A percentile compares a stretch with the other conserved stretches of the same genome.
phyloP scores from a whole-genome alignment of 30 jellyfish, hydroid and myxozoan species.

The Aurelia coerulea region DNA sequence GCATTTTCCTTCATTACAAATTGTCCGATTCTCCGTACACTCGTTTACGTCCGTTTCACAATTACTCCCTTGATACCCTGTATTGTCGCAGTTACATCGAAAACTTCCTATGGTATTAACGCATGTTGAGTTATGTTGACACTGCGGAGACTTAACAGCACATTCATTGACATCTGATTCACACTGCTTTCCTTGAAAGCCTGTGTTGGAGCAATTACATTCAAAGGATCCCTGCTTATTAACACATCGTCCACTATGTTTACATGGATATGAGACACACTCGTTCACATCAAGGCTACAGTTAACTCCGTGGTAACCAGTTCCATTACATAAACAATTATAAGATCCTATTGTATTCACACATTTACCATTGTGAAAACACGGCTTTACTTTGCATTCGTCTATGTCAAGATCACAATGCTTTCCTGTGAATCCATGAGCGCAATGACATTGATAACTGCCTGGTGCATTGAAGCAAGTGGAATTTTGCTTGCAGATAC shows the following conservation, averaged over 20 bases:
- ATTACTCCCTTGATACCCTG: slow-evolving; percentile 71
- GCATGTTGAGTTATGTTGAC: slow-evolving; percentile 68
- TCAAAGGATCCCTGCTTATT: slow-evolving; percentile 45
- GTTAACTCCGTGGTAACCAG: slow-evolving; percentile 56
- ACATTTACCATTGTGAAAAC: slow-evolving; percentile 57
- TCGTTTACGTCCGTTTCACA: slow-evolving; percentile 69
- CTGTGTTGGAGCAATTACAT: slow-evolving; percentile 73
- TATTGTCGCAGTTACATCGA: slow-evolving; percentile 30
- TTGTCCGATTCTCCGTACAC: slow-evolving; percentile 24
- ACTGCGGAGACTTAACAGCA: slow-evolving; percentile 1
- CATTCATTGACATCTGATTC: slow-evolving; percentile 70
- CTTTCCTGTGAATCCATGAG: slow-evolving; percentile 51
- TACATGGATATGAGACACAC: slow-evolving; percentile 52
- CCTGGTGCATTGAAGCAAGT: slow-evolving; percentile 50
- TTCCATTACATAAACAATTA: slow-evolving; percentile 49
- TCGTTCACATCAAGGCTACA: slow-evolving; percentile 62
- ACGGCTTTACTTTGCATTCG: slow-evolving; percentile 49
- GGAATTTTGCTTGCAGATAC: slow-evolving; percentile 28
- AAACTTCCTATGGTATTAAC: slow-evolving; percentile 35
- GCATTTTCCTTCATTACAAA: slow-evolving; percentile 34
- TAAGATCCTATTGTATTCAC: slow-evolving; percentile 58
- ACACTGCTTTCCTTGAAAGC: slow-evolving; percentile 63
- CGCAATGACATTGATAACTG: slow-evolving; percentile 47
- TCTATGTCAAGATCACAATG: slow-evolving; percentile 48
- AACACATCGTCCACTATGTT: slow-evolving; percentile 53